Evolutionary conservation across 1,140 invertebrate genomes (phyloP).

Genomic region (Charaxes varanes): DNA sequence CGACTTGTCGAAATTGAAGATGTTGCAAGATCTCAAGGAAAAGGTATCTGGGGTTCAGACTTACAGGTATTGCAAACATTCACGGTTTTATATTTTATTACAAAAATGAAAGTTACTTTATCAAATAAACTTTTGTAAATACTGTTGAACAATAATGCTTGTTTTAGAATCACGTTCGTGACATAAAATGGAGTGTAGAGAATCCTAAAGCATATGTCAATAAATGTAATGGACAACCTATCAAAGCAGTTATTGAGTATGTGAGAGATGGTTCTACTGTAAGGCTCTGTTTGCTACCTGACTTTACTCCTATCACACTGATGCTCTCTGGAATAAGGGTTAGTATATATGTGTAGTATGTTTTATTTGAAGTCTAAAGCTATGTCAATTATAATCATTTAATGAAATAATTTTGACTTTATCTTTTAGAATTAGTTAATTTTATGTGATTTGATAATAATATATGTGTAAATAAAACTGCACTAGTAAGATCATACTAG

Average conservation of each 20-base stretch:
- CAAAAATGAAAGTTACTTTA: too few relatives aligned
- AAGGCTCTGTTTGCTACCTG: constrained; percentile 89
- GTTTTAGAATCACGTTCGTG: constrained; percentile 81
- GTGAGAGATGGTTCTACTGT: constrained; percentile 97
- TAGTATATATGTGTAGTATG: too few relatives aligned
- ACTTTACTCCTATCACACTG: constrained; percentile 91
- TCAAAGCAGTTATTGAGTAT: constrained; percentile 91
- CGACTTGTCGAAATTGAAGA: constrained; percentile 92
- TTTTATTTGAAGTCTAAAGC: too few relatives aligned
- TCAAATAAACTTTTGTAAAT: too few relatives aligned
- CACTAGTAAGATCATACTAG: too few relatives aligned
- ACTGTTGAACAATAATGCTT: too few relatives aligned
- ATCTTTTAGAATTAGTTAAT: too few relatives aligned
- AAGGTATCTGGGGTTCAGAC: constrained; percentile 86
- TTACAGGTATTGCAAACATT: constrained; percentile 32
- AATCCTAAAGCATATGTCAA: constrained; percentile 81
- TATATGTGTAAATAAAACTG: too few relatives aligned
- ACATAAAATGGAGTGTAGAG: constrained; percentile 89
- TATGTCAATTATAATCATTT: too few relatives aligned
- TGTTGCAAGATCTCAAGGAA: constrained; percentile 87
- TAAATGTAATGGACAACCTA: constrained; percentile 56
- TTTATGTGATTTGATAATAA: too few relatives aligned
- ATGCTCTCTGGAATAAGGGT: constrained; percentile 95
- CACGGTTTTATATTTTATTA: too few relatives aligned
- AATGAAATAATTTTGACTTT: too few relatives aligned